Evolutionary conservation across 2,113 vertebrate genomes (phyloP).

Genomic region (Pterocles gutturalis): DNA sequence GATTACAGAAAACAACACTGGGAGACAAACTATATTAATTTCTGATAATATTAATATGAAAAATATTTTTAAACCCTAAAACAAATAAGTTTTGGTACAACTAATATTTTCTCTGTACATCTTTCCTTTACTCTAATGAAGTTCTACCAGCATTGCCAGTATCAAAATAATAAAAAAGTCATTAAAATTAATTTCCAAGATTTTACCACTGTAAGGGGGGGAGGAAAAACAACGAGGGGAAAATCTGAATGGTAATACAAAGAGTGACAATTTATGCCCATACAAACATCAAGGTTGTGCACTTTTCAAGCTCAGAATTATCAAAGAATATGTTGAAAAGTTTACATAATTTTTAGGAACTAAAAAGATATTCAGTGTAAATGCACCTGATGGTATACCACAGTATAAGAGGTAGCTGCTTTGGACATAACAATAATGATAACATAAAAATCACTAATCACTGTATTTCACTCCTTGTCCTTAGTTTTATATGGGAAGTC

Average conservation of each 20-base stretch:
- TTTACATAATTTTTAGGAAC: not conserved
- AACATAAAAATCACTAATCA: not conserved
- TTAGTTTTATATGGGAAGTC: not conserved
- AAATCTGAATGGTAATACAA: not conserved
- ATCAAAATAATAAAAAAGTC: not conserved
- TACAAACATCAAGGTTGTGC: not conserved
- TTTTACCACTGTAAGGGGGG: not conserved
- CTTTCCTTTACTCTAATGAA: not conserved
- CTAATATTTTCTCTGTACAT: not conserved
- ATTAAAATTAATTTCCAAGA: not conserved
- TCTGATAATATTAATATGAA: not conserved
- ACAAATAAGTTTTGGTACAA: rapidly evolving
- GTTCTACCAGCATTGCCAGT: not conserved
- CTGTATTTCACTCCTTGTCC: not conserved
- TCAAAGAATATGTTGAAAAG: not conserved
- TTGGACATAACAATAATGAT: not conserved
- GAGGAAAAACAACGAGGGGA: not conserved
- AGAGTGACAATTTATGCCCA: not conserved
- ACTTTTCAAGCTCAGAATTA: not conserved
- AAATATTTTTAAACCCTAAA: not conserved
- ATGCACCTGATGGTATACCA: not conserved
- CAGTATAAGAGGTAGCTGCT: not conserved
- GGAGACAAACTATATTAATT: not conserved
- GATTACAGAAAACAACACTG: not conserved
- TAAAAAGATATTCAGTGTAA: not conserved